A percentile compares a stretch with the other conserved stretches of the same genome.
Conservation (phyloP, 1,140 invertebrate genomes). For the Drosophila pseudoobscura region DNA sequence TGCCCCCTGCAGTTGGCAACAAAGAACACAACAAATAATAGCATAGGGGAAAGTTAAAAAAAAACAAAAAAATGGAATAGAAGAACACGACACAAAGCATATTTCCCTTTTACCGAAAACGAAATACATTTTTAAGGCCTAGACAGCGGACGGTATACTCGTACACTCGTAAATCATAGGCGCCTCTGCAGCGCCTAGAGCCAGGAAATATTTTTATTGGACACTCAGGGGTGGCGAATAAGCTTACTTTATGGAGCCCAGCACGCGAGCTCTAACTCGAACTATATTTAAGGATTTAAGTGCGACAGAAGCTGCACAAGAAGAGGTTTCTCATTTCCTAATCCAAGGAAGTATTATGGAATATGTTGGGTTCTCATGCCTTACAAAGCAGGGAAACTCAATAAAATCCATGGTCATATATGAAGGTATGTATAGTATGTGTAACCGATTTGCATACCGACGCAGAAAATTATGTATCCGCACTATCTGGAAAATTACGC, state of each 20-base stretch:
- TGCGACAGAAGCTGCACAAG: too few relatives aligned
- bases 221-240: slow-evolving; percentile 14
- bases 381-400: too few relatives aligned
- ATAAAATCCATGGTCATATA: too few relatives aligned
- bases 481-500: too few relatives aligned
- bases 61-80: slow-evolving; percentile 3
- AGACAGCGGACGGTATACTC: background rate
- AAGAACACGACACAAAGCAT: background rate
- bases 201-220: slow-evolving; percentile 47
- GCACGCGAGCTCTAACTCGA: slow-evolving; percentile 4
- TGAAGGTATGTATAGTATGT: too few relatives aligned
- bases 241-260: slow-evolving; percentile 54
- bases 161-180: slow-evolving; percentile 52
- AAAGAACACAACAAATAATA: too few relatives aligned
- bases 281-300: background rate
- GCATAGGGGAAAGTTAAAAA: background rate
- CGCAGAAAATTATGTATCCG: too few relatives aligned
- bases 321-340: too few relatives aligned
- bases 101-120: slow-evolving; percentile 33
- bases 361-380: too few relatives aligned
- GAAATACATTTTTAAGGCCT: slow-evolving; percentile 60
- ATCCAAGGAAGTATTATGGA: too few relatives aligned
- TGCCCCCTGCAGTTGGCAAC: too few relatives aligned
- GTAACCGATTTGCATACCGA: too few relatives aligned
- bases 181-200: slow-evolving; percentile 41